These are phyloP conservation scores for Leptogaster cylindrica DNA, from an alignment of 2,888 invertebrate species.

Conservation along the genomic window DNA sequence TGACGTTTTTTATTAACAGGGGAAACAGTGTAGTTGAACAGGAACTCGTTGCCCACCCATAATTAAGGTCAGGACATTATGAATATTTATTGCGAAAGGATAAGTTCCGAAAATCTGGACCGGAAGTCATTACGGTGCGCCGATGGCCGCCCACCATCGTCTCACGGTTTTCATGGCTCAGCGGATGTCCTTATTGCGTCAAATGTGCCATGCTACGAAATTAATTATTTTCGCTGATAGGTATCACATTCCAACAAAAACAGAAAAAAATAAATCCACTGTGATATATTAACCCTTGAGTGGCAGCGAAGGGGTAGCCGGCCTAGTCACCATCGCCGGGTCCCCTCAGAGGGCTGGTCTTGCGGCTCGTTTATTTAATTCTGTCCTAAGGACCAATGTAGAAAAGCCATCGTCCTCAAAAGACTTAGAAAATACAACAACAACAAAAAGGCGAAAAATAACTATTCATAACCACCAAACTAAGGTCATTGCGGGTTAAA, in stretches of 20 bases:
- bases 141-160: background rate
- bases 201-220: constrained; percentile 35
- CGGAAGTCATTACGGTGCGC: constrained; percentile 26
- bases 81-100: constrained; percentile 12
- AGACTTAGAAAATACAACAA: too few relatives aligned
- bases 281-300: constrained; percentile 38
- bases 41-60: too few relatives aligned
- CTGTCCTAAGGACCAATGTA: too few relatives aligned
- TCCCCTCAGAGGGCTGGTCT: background rate
- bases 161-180: background rate
- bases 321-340: constrained; percentile 1
- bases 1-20: too few relatives aligned
- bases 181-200: constrained; percentile 38
- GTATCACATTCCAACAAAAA: constrained; percentile 41
- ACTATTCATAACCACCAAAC: background rate
- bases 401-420: too few relatives aligned
- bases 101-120: constrained; percentile 5
- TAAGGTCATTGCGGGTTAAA: constrained; percentile 21
- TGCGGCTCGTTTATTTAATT: background rate
- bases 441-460: constrained; percentile 1
- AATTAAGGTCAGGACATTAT: constrained; percentile 25
- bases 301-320: constrained; percentile 5
- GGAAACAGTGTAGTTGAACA: too few relatives aligned
- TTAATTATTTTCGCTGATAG: constrained; percentile 46
- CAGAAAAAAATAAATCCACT: too few relatives aligned